A percentile compares a stretch with the other conserved stretches of the same genome.
These are phyloP conservation scores for Tapera naevia DNA, from an alignment of 2,797 vertebrate genomes.

Conservation along the genomic window DNA sequence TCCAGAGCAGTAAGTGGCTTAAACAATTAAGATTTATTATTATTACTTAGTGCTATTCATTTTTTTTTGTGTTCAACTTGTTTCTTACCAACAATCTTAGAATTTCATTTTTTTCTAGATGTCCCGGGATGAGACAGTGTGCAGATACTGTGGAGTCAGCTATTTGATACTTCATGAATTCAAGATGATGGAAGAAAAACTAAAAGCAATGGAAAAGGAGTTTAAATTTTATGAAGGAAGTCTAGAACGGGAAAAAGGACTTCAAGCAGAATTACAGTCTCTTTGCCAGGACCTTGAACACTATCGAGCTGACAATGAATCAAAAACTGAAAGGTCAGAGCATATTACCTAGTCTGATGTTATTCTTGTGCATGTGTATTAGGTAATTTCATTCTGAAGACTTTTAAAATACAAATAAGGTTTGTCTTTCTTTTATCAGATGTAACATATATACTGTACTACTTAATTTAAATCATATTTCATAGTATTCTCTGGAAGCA, in stretches of 20 bases:
- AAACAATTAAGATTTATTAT: not conserved
- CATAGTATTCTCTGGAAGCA: not conserved
- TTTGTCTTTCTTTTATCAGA: not conserved
- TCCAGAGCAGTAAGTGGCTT: not conserved
- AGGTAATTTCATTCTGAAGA: conserved; percentile 18
- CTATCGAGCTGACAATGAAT: conserved; percentile 74
- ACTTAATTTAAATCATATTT: not conserved
- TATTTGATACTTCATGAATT: conserved; percentile 91
- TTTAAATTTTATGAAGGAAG: conserved; percentile 78
- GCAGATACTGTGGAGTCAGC: conserved; percentile 90
- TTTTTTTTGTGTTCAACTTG: not conserved
- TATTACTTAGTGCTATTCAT: not conserved
- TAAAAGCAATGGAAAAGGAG: conserved; percentile 81
- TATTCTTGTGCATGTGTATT: not conserved
- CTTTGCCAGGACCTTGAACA: conserved; percentile 78
- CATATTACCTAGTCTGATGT: conserved; percentile 2
- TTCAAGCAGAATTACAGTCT: conserved; percentile 79
- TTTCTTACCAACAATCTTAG: not conserved
- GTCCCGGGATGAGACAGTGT: conserved; percentile 84
- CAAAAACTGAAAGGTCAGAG: conserved; percentile 85
- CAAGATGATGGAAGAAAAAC: conserved; percentile 82
- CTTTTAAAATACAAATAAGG: not conserved
- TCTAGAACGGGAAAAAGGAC: conserved; percentile 79
- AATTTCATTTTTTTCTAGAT: conserved; percentile 76
- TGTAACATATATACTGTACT: not conserved